These are phyloP conservation scores for Heteromormyrus szaboi DNA, from an alignment of 2,797 vertebrate genomes.

Conservation along the genomic window DNA sequence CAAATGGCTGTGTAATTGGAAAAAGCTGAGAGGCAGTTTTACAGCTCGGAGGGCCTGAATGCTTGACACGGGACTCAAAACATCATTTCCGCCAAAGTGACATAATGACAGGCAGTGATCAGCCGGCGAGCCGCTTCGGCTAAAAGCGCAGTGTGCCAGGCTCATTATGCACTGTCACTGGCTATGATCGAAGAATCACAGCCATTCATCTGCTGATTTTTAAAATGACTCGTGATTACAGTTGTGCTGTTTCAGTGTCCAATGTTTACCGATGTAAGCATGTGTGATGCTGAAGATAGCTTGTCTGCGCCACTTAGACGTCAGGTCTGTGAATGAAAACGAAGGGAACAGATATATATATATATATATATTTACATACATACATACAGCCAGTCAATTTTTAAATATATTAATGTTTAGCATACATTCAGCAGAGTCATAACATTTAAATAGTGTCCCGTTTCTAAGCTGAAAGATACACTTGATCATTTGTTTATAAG, in stretches of 20 bases:
- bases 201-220: not conserved
- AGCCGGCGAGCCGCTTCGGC: not conserved
- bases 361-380: not conserved
- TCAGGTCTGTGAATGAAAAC: not conserved
- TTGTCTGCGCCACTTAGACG: not conserved
- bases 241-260: not conserved
- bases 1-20: not conserved
- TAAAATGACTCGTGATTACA: not conserved
- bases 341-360: not conserved
- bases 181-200: not conserved
- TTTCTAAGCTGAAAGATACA: not conserved
- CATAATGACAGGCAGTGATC: not conserved
- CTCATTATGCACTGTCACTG: not conserved
- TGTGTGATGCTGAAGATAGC: not conserved
- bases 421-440: not conserved
- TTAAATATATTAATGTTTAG: not conserved
- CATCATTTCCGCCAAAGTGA: slow-evolving; percentile 1
- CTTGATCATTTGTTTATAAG: not conserved
- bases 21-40: not conserved
- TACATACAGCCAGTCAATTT: not conserved
- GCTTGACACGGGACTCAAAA: not conserved
- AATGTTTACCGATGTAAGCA: not conserved
- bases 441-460: not conserved
- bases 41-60: slow-evolving; percentile 1
- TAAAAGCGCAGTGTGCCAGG: not conserved